phyloP scores from a whole-genome alignment of 2,888 invertebrate species.

The Drosophila cracens region DNA sequence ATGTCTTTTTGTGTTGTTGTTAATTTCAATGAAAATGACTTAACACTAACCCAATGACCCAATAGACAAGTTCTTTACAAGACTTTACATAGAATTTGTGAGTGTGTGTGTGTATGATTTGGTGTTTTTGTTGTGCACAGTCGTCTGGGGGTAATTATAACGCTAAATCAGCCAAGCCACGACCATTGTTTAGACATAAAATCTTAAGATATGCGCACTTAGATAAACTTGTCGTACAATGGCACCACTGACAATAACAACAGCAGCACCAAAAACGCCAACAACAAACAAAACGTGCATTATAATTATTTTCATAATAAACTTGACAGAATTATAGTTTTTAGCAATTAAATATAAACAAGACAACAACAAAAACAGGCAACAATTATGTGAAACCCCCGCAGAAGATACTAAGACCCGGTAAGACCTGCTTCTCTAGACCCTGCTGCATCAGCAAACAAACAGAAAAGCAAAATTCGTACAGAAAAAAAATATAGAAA shows the following conservation, averaged over 20 bases:
- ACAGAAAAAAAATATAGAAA: slow-evolving; percentile 33
- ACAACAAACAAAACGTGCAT: slow-evolving; percentile 64
- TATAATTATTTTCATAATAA: slow-evolving; percentile 81
- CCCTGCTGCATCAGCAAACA: slow-evolving; percentile 59
- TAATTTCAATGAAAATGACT: slow-evolving; percentile 79
- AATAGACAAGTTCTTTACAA: slow-evolving; percentile 77
- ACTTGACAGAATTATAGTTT: slow-evolving; percentile 82
- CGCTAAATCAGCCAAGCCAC: slow-evolving; percentile 74
- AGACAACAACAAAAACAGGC: slow-evolving; percentile 52
- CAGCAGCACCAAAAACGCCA: slow-evolving; percentile 26
- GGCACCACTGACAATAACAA: slow-evolving; percentile 47
- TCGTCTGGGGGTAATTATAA: slow-evolving; percentile 73
- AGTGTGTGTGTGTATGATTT: slow-evolving; percentile 23
- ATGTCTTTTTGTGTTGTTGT: slow-evolving; percentile 34
- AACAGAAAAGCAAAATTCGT: slow-evolving; percentile 20
- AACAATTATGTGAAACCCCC: slow-evolving; percentile 72
- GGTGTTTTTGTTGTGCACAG: slow-evolving; percentile 55
- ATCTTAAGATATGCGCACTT: slow-evolving; percentile 76
- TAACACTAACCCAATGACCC: slow-evolving; percentile 80
- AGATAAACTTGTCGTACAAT: slow-evolving; percentile 74
- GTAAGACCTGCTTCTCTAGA: slow-evolving; percentile 62
- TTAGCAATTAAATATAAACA: slow-evolving; percentile 80
- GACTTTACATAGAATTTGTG: slow-evolving; percentile 42
- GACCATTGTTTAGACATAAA: slow-evolving; percentile 68
- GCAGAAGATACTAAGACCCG: slow-evolving; percentile 45